These are phyloP conservation scores for Campoplex nolae DNA, from an alignment of 2,888 invertebrate genomes.

Conservation along the genomic window DNA sequence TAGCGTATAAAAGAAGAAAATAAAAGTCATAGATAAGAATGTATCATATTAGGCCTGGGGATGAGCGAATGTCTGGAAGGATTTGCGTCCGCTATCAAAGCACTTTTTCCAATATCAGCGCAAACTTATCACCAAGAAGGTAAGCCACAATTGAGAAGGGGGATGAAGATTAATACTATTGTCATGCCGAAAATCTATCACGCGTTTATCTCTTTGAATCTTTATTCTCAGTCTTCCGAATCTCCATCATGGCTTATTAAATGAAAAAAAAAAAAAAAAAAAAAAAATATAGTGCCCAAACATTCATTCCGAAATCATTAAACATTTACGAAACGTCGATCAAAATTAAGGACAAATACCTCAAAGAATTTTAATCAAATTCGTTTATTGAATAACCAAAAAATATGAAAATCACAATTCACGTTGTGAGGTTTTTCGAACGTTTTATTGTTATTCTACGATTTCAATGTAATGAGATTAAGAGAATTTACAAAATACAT, in stretches of 20 bases:
- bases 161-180: slow-evolving; percentile 39
- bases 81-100: slow-evolving; percentile 84
- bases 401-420: neutral
- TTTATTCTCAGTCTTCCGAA: slow-evolving; percentile 4
- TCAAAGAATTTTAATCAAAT: neutral
- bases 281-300: neutral
- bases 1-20: slow-evolving; percentile 77
- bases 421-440: neutral
- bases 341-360: neutral
- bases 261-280: neutral
- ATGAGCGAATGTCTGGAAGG: slow-evolving; percentile 84
- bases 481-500: neutral
- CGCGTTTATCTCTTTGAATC: slow-evolving; percentile 13
- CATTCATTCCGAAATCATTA: neutral
- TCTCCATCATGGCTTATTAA: slow-evolving; percentile 7
- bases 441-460: neutral
- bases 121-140: slow-evolving; percentile 83
- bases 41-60: slow-evolving; percentile 83
- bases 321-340: neutral
- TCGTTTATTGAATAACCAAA: no score
- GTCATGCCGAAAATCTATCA: slow-evolving; percentile 32
- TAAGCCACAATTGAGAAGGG: slow-evolving; percentile 74
- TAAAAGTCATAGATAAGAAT: slow-evolving; percentile 82
- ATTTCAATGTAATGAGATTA: neutral
- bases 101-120: slow-evolving; percentile 83